These are phyloP conservation scores for Anguilla megastoma DNA, from an alignment of 2,797 vertebrate genomes.

Conservation along the genomic window DNA sequence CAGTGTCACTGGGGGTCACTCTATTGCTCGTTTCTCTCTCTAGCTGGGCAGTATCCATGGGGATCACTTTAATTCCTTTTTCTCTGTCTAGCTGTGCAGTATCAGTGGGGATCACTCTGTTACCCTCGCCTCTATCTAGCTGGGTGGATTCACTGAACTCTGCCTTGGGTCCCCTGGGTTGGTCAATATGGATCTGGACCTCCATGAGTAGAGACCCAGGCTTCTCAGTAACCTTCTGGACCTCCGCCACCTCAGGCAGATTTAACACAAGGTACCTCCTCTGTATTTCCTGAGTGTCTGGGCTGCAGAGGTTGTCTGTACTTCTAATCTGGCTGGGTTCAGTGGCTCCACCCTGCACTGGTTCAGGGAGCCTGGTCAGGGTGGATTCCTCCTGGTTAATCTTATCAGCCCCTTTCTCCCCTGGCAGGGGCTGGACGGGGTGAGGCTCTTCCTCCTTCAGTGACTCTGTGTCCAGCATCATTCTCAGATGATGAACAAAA, in stretches of 20 bases:
- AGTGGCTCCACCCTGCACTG: slow-evolving; percentile 15
- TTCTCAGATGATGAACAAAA: not conserved
- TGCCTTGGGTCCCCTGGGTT: slow-evolving; percentile 19
- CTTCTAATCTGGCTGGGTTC: slow-evolving; percentile 10
- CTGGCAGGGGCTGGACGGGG: slow-evolving; percentile 33
- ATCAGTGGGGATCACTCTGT: not conserved
- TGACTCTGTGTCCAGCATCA: not conserved
- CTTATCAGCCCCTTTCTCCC: not conserved
- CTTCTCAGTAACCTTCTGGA: slow-evolving; percentile 29
- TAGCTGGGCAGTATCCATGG: not conserved
- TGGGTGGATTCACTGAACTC: not conserved
- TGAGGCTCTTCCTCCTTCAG: not conserved
- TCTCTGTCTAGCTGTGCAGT: not conserved
- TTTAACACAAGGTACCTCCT: slow-evolving; percentile 61
- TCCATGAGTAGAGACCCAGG: not conserved
- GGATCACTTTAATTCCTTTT: not conserved
- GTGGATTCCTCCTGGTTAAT: slow-evolving; percentile 31
- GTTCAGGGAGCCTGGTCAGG: slow-evolving; percentile 29
- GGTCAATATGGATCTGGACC: not conserved
- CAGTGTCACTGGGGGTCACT: not conserved
- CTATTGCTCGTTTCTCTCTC: not conserved
- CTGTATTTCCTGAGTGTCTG: slow-evolving; percentile 46
- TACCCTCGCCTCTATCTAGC: not conserved
- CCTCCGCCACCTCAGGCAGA: slow-evolving; percentile 35
- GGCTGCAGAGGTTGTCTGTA: not conserved